Evolutionary conservation across 2,888 invertebrate species (phyloP).

Genomic region (Lasioglossum figueresi): DNA sequence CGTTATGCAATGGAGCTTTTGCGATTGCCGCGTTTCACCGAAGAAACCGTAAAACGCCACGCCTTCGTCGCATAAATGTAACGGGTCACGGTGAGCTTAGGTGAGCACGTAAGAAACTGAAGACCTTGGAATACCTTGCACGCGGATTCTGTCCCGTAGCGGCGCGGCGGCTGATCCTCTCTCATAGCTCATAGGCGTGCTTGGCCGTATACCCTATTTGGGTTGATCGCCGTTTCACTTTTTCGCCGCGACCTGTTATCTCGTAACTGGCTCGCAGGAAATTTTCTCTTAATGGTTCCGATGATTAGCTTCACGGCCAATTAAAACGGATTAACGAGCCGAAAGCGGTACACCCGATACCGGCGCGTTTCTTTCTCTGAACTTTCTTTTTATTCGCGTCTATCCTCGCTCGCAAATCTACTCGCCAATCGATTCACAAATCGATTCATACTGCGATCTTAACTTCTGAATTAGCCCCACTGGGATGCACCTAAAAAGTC

Average conservation of each 20-base stretch:
- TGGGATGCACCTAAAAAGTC: not conserved
- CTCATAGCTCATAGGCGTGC: not conserved
- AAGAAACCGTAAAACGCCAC: constrained; percentile 69
- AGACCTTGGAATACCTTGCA: constrained; percentile 61
- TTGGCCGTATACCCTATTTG: constrained; percentile 34
- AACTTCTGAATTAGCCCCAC: not conserved
- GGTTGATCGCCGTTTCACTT: constrained; percentile 29
- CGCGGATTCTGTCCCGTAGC: constrained; percentile 32
- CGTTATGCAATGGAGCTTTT: constrained; percentile 57
- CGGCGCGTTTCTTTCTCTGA: not conserved
- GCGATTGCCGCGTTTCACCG: constrained; percentile 43
- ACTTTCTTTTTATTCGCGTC: not conserved
- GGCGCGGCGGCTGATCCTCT: constrained; percentile 27
- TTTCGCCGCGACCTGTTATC: not conserved
- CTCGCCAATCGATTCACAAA: not conserved
- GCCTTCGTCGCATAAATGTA: constrained; percentile 55
- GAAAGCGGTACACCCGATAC: constrained; percentile 15
- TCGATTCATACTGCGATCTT: not conserved
- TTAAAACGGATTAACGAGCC: constrained; percentile 19
- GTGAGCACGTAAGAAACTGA: constrained; percentile 49
- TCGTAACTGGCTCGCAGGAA: constrained; percentile 7
- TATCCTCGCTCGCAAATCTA: not conserved
- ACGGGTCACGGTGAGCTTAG: constrained; percentile 63
- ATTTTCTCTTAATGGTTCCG: not conserved
- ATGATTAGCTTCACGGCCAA: constrained; percentile 17